Conservation (phyloP, 2,888 invertebrate species). For the Trissolcus brochymenae region DNA sequence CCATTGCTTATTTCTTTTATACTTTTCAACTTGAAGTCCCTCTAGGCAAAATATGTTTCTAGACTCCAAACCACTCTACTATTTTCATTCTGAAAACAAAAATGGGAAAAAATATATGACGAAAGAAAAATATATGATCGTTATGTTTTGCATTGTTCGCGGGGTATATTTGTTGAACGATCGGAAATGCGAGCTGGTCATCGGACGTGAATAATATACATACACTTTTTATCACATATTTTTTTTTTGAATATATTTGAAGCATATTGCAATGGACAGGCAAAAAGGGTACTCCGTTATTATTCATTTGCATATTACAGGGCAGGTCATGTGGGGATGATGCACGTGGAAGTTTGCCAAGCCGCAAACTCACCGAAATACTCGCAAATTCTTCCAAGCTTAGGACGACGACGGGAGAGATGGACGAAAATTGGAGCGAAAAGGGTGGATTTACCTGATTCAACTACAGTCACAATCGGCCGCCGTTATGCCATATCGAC, state of each 20-base stretch:
- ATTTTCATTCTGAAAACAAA: no score
- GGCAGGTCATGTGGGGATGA: constrained; percentile 57
- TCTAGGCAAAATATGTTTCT: no score
- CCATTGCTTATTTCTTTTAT: no score
- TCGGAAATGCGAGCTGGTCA: constrained; percentile 1
- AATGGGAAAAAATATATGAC: no score
- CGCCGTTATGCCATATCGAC: constrained; percentile 49
- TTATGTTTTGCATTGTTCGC: neutral
- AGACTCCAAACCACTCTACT: no score
- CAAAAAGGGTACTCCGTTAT: constrained; percentile 58
- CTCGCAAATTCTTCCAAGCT: constrained; percentile 52
- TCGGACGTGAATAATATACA: neutral
- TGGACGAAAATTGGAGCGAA: constrained; percentile 38
- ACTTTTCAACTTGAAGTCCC: no score
- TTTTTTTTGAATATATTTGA: constrained; percentile 14
- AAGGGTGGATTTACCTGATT: constrained; percentile 51
- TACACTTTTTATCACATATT: constrained; percentile 1
- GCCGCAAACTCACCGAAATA: constrained; percentile 60
- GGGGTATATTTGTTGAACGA: neutral
- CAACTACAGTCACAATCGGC: constrained; percentile 35
- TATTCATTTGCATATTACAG: constrained; percentile 69
- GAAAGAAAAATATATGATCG: neutral
- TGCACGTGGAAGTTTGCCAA: constrained; percentile 67
- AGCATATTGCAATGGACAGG: constrained; percentile 24
- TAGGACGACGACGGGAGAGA: constrained; percentile 32